Base-by-base conservation (phyloP, 2,888 invertebrate genomes). In the Prosopocoilus inquinatus region DNA sequence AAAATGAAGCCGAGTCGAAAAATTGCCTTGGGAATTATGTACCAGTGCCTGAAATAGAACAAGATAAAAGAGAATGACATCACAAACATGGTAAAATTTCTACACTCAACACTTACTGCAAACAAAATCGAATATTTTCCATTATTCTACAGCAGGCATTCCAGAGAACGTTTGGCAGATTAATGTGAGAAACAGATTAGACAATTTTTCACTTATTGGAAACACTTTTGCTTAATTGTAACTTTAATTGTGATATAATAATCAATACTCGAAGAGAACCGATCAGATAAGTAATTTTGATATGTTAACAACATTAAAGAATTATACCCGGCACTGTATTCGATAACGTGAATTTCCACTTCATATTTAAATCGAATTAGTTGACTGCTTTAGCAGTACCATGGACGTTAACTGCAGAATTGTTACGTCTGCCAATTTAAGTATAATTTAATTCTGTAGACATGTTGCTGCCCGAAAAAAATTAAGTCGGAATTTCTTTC, bases 1-100 rank as follows among this genome's bases (percentile, higher is more conserved):
- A 91, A 79, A 76, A 92, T 88, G 80, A 91, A 88, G 73, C 84
- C 77, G 73, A 87, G 82, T 77, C 92, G 85, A 72, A 86, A 79
- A 76, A 81, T 78, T 75, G 84, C 83, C 79, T 81, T 81, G 76
- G 83, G 83, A 79, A 82, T 78, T 76, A 81, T 79, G 63, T 71
- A 71, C 71, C 73, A 73, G 58, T 72, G 69, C 78, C 84, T 84
- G 81, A 78, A 83, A 82, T 75, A 80, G 79, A 55, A 51, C 50
- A 59, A n/a, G 15, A 47, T 32, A 36, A 8, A 34, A n/a, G 7
- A 11, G 20, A 28, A 1, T 28, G 20, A 28, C 20, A 28, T 28
- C 20, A 28, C 20, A 28, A 7, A 28, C 20, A 28, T 5, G 7
- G 7, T 28, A 28, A 28, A 28, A 28, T 7, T 3, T 28, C 20